Conservation (phyloP, 2,888 invertebrate species). For the Sesia bembeciformis region DNA sequence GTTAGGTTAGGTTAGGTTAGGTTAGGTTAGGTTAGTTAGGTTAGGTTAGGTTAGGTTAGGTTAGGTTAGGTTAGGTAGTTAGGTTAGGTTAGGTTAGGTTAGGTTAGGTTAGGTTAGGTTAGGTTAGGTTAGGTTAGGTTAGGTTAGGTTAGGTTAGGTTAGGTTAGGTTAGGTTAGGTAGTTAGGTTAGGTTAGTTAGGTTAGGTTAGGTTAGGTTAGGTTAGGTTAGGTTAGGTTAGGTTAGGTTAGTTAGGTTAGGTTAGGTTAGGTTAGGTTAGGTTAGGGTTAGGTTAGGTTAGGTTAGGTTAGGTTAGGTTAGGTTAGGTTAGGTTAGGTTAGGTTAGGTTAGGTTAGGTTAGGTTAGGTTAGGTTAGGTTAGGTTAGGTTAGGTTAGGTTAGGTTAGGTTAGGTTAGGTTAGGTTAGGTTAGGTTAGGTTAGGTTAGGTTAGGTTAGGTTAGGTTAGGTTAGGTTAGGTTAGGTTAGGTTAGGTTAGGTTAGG, state of each 20-base stretch:
- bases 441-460: too few species aligned
- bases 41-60: too few species aligned
- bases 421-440: too few species aligned
- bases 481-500: neutral
- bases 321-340: constrained; percentile 17
- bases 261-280: constrained; percentile 8
- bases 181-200: too few species aligned
- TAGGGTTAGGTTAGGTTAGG: constrained; percentile 10
- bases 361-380: constrained; percentile 18
- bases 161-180: constrained; percentile 8
- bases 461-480: neutral
- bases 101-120: constrained; percentile 8
- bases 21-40: too few species aligned
- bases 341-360: constrained; percentile 19
- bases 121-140: constrained; percentile 8
- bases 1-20: too few species aligned
- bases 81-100: constrained; percentile 6
- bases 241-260: constrained; percentile 10
- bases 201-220: constrained; percentile 11
- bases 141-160: constrained; percentile 8
- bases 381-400: constrained; percentile 15
- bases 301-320: constrained; percentile 17
- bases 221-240: constrained; percentile 11
- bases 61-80: too few species aligned
- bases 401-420: constrained; percentile 13